These are phyloP conservation scores for Lepidocyrtinus sp. DNA, from an alignment of 2,888 invertebrate genomes.

Conservation along the genomic window DNA sequence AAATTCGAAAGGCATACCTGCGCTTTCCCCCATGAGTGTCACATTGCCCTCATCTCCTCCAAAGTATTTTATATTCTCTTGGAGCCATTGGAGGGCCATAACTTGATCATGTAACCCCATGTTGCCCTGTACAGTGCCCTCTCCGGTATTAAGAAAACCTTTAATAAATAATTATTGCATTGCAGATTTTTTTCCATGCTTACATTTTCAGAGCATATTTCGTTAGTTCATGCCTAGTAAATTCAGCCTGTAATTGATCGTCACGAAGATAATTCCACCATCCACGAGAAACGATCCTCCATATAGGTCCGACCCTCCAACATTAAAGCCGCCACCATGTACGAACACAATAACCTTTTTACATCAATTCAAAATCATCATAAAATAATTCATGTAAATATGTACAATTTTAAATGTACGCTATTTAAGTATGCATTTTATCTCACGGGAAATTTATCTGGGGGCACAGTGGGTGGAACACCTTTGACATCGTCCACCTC, in stretches of 20 bases:
- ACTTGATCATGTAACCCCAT: constrained; percentile 55
- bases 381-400: not conserved
- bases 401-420: not conserved
- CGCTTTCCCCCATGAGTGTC: constrained; percentile 30
- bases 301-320: constrained; percentile 53
- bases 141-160: constrained; percentile 57
- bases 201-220: not conserved
- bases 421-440: not conserved
- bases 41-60: constrained; percentile 47
- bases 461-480: constrained; percentile 26
- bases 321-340: constrained; percentile 58
- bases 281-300: constrained; percentile 56
- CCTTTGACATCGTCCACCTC: constrained; percentile 24
- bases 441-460: constrained; percentile 31
- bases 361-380: no score
- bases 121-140: constrained; percentile 44
- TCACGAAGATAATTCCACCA: constrained; percentile 41
- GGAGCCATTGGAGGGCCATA: constrained; percentile 55
- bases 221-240: constrained; percentile 33
- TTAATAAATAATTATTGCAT: not conserved
- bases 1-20: no score
- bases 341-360: constrained; percentile 57
- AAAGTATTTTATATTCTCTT: constrained; percentile 52
- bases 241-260: constrained; percentile 45
- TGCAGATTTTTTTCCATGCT: not conserved